These are phyloP conservation scores for Noctua pronuba DNA, from an alignment of 2,888 invertebrate genomes.

Conservation along the genomic window DNA sequence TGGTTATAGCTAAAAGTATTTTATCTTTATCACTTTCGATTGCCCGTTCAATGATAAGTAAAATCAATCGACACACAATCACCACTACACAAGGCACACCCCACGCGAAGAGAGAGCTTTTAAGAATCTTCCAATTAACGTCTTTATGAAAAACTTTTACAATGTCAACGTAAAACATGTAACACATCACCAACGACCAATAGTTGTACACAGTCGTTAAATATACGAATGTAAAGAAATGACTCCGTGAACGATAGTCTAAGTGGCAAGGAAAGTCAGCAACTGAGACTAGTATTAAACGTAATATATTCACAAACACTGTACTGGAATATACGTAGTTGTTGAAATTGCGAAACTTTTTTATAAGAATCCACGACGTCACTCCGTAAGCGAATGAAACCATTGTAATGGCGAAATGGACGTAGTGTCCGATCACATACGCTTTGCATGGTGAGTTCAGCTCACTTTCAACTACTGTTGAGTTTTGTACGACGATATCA, in stretches of 20 bases:
- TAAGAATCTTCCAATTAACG: background rate
- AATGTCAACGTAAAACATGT: slow-evolving; percentile 32
- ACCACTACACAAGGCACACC: background rate
- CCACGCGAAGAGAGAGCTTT: slow-evolving; percentile 28
- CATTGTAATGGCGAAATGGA: background rate
- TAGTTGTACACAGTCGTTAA: slow-evolving; percentile 10
- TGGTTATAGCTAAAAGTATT: background rate
- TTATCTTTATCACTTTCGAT: background rate
- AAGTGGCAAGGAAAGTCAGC: no score
- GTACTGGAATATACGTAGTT: slow-evolving; percentile 33
- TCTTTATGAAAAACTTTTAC: slow-evolving; percentile 31
- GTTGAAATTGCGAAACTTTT: slow-evolving; percentile 33
- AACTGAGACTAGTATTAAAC: no score
- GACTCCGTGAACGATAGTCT: no score
- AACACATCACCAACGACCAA: slow-evolving; percentile 32
- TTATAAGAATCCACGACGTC: slow-evolving; percentile 29
- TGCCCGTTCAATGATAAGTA: slow-evolving; percentile 6
- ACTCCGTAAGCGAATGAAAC: slow-evolving; percentile 20
- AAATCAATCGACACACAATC: background rate
- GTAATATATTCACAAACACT: slow-evolving; percentile 12
- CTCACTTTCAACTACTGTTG: background rate
- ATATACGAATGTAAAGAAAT: no score
- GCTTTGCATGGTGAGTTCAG: background rate
- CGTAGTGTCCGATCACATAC: background rate
- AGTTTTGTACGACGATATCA: background rate